Evolutionary conservation across 2,888 invertebrate genomes (phyloP).

Genomic region (Brenthis ino): DNA sequence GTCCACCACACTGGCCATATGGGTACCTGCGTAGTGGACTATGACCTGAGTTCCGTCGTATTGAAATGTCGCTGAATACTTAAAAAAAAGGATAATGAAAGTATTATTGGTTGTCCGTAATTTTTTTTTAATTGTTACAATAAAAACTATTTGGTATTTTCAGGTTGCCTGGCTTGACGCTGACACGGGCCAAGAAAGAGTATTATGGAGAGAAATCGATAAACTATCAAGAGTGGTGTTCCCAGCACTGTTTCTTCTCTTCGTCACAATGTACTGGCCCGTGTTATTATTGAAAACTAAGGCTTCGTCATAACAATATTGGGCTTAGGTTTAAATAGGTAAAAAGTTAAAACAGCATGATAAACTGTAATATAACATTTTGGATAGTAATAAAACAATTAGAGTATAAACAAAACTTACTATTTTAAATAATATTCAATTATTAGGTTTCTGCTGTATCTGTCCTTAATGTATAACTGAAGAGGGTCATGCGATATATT

Average conservation of each 20-base stretch:
- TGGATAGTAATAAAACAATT: too few relatives aligned
- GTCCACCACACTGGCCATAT: too few relatives aligned
- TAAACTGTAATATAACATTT: not conserved
- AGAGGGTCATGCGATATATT: too few relatives aligned
- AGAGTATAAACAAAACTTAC: too few relatives aligned
- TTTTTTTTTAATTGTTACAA: not conserved
- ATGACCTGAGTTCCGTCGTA: too few relatives aligned
- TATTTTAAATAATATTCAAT: too few relatives aligned
- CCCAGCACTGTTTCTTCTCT: constrained; percentile 89
- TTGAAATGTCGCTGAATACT: too few relatives aligned
- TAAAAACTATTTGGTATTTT: constrained; percentile 29
- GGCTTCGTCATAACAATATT: constrained; percentile 65
- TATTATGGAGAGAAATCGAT: constrained; percentile 91
- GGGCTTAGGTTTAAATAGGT: not conserved
- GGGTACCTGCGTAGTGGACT: too few relatives aligned
- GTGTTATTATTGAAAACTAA: constrained; percentile 86
- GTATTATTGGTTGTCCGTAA: not conserved
- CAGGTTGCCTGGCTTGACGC: constrained; percentile 85
- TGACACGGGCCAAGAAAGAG: constrained; percentile 86
- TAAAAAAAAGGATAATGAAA: too few relatives aligned
- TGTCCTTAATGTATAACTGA: too few relatives aligned
- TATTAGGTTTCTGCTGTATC: too few relatives aligned
- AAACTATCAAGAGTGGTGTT: constrained; percentile 88
- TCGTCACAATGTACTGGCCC: constrained; percentile 90
- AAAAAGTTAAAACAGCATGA: not conserved